Base-by-base conservation (phyloP, 1,140 invertebrate species). In the Micrasema longulum region DNA sequence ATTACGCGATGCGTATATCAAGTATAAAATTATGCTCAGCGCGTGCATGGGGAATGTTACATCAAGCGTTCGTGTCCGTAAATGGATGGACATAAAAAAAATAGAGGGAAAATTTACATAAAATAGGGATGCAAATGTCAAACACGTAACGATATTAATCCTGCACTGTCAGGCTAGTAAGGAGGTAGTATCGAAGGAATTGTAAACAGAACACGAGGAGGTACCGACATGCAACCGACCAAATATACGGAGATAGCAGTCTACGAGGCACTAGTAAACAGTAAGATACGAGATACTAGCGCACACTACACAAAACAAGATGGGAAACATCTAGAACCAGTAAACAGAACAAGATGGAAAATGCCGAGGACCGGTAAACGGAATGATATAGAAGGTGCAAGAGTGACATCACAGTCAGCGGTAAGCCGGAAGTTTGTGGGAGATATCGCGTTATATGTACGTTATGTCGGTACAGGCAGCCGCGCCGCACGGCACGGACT, bases 351-450 rank as follows among this genome's bases (percentile, higher is more conserved):
- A 31, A 31, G 26, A 31, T 31, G 26, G 26, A 31, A 7, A 31
- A 31, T 31, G 7, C 26, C 7, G 7, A 31, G 26, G 26, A 48
- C 47, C 16, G 16, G 43, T 6, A 16, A 45, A 16, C 43, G 18
- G 43, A 16, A 45, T 45, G 10, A 22, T 0, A 22, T 14, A 55
- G 22, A 3, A 35, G 52, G n/a, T 31, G 14, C 23, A 12, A 31
- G 20, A 20, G 36, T 35, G 26, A 31, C 36, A 6, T 31, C 18
- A 38, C 6, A 38, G 55, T 41, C 4, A 41, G 20, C 31, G 38
- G 55, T 41, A 60, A 38, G 55, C 55, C 55, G 55, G 55, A 60
- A 60, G 55, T 11, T 16, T 16, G 55, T 38, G 16, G 35, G 55
- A 60, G 36, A 20, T 60, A 41, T 38, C 35, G 55, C 48, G 48